Evolutionary conservation across 1,140 invertebrate species (phyloP).

Genomic region (Thaumetopoea pityocampa): DNA sequence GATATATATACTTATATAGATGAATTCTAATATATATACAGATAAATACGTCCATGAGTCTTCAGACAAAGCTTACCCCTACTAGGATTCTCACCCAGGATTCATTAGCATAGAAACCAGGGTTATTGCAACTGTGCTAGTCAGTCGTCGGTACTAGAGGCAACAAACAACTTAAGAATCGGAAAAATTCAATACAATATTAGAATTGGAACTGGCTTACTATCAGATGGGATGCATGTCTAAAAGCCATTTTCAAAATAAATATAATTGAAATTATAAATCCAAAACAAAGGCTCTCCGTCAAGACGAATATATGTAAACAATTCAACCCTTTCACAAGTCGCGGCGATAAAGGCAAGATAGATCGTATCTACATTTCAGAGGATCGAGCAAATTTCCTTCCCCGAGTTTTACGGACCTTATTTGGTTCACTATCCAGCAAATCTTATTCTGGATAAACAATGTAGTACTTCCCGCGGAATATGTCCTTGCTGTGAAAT

Average conservation of each 20-base stretch:
- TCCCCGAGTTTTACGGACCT: constrained; percentile 5
- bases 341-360: constrained; percentile 17
- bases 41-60: no score
- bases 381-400: constrained; percentile 5
- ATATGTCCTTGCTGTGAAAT: constrained; percentile 34
- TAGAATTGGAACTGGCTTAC: background rate
- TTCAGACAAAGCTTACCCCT: no score
- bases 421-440: constrained; percentile 15
- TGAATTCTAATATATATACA: no score
- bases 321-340: constrained; percentile 31
- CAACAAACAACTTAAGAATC: no score
- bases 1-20: no score
- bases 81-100: no score
- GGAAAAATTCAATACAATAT: no score
- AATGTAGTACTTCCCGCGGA: constrained; percentile 17
- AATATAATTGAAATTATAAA: background rate
- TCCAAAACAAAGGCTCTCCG: constrained; percentile 6
- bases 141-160: no score
- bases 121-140: no score
- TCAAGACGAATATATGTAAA: constrained; percentile 16
- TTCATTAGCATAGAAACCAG: no score
- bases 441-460: constrained; percentile 34
- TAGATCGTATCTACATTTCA: constrained; percentile 12
- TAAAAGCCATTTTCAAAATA: background rate
- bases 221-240: background rate